Evolutionary conservation across 2,888 invertebrate species (phyloP), one percentile per base, ranked within the genome.

Genomic region (Hermodice carunculata): DNA sequence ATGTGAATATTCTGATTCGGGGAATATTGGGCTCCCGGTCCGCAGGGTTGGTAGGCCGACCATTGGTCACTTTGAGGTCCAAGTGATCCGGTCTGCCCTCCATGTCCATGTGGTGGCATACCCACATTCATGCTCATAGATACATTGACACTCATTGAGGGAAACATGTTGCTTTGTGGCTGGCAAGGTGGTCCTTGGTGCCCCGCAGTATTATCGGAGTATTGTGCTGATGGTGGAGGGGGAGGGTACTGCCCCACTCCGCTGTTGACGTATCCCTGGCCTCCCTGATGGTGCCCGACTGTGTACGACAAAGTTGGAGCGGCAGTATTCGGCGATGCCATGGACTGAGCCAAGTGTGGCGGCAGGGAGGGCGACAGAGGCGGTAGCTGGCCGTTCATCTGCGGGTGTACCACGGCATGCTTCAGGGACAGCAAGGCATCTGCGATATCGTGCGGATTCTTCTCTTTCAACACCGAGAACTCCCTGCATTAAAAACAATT

Each of bases 71-170:
- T n/a, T n/a, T n/a, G n/a, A n/a, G n/a, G n/a, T n/a, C n/a, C n/a
- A n/a, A n/a, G n/a, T 49, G 14, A 19, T 24, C 32, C 58, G 32
- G 40, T 54, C 32, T 19, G 34, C 26, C 8, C 54, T 40, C 29
- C 43, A 31, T 22, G 19, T n/a, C n/a, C n/a, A n/a, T n/a, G n/a
- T 5, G 5, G 77, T 73, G 88, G 86, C 61, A 88, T 87, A 64
- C 95, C 95, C 93, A 96, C 96, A 63, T 96, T 96, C 96, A 97
- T 97, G 86, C 96, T 96, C 96, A 97, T 97, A 76, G 94, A 94
- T 0, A 97, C 95, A 83, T 97, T 97, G 73, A 97, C 96, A 80
- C 94, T 95, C 96, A 97, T 96, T 79, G 95, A 93, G 64, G 96
- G 95, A 84, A 94, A 94, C 69, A 79, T 73, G 60, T 79, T 79